Evolutionary conservation across 92 coral and sea anemone species (phyloP).

Genomic region (Zoanthus solanderi): DNA sequence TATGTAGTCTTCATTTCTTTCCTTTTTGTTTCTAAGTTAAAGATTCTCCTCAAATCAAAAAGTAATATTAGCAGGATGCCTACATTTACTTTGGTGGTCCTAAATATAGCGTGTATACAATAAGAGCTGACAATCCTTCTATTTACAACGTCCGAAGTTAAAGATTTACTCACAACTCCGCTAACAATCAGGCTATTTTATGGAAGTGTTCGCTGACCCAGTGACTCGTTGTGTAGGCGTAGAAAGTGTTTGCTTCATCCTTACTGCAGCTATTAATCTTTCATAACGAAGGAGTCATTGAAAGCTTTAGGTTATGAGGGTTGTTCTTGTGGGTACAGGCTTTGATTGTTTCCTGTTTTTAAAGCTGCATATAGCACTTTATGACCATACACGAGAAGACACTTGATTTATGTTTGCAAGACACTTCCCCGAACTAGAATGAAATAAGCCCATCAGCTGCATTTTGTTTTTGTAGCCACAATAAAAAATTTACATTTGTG

Average conservation of each 20-base stretch:
- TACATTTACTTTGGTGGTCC: slow-evolving; percentile 4
- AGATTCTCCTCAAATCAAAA: background rate
- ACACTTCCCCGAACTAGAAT: background rate
- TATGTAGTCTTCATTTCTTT: background rate
- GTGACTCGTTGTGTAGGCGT: slow-evolving; percentile 5
- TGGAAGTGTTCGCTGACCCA: background rate
- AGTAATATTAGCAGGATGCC: background rate
- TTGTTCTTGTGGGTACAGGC: slow-evolving; percentile 27
- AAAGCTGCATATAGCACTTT: slow-evolving; percentile 2
- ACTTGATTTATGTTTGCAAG: background rate
- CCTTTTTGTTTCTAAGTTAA: background rate
- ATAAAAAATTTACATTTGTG: slow-evolving; percentile 1
- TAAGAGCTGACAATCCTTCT: background rate
- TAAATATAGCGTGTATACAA: background rate
- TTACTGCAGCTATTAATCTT: background rate
- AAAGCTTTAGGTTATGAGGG: slow-evolving; percentile 31
- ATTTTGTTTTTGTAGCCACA: slow-evolving; percentile 14
- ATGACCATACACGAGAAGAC: background rate
- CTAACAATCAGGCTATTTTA: background rate
- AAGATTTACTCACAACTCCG: background rate
- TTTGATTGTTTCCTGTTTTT: slow-evolving; percentile 32
- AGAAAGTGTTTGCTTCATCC: background rate
- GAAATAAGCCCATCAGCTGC: background rate
- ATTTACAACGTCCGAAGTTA: background rate
- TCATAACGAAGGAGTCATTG: background rate